Evolutionary conservation across 2,113 vertebrate species (phyloP).

Genomic region (Malurus elegans): DNA sequence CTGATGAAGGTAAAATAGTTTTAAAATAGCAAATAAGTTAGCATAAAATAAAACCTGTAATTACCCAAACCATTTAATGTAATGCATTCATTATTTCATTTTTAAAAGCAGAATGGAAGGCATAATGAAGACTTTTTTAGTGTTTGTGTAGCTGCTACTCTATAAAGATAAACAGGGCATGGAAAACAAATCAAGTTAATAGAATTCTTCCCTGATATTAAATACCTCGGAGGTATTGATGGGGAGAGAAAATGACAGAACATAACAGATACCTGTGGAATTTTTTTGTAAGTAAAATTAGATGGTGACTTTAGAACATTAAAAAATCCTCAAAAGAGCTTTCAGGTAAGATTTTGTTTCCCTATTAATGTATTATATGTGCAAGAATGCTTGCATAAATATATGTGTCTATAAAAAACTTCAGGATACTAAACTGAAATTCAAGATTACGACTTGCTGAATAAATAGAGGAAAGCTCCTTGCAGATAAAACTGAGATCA

Average conservation of each 20-base stretch:
- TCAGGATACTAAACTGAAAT: not conserved
- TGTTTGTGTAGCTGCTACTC: not conserved
- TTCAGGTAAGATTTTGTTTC: not conserved
- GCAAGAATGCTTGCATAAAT: not conserved
- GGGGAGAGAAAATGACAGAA: not conserved
- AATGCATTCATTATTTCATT: not conserved
- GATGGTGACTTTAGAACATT: not conserved
- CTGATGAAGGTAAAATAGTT: not conserved
- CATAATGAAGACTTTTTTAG: not conserved
- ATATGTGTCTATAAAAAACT: not conserved
- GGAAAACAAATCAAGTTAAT: not conserved
- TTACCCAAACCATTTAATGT: not conserved
- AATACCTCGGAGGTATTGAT: not conserved
- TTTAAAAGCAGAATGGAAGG: not conserved
- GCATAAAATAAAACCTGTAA: not conserved
- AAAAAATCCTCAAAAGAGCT: not conserved
- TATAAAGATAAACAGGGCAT: not conserved
- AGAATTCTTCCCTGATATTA: not conserved
- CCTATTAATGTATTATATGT: not conserved
- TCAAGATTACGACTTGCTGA: not conserved
- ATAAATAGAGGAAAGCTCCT: not conserved
- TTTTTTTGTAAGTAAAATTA: not conserved
- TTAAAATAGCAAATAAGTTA: not conserved
- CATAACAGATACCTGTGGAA: not conserved
- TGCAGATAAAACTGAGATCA: not conserved